Evolutionary conservation across 2,113 vertebrate genomes (phyloP).

Genomic region (Hepsetus odoe): DNA sequence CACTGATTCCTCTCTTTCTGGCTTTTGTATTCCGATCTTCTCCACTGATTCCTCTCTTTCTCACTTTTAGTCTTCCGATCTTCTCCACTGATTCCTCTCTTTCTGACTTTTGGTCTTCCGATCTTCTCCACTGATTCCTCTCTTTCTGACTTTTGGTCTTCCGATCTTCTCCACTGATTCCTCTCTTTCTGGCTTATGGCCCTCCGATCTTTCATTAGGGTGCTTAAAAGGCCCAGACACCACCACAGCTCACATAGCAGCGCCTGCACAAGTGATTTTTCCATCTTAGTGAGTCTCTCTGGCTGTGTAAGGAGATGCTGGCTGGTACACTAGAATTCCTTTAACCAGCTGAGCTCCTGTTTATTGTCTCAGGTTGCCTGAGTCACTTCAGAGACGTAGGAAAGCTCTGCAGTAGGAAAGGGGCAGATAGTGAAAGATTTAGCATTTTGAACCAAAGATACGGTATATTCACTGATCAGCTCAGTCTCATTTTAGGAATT

Average conservation of each 20-base stretch:
- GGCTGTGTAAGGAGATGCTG: slow-evolving; percentile 26
- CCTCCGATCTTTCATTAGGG: background rate
- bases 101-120: background rate
- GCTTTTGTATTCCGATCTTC: background rate
- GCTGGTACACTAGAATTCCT: slow-evolving; percentile 40
- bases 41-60: background rate
- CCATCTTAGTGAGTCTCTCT: background rate
- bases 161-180: too few species aligned
- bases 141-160: too few species aligned
- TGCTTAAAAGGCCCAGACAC: background rate
- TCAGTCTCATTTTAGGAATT: too few species aligned
- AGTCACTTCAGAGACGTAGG: background rate
- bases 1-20: background rate
- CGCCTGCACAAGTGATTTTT: slow-evolving; percentile 11
- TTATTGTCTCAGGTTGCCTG: slow-evolving; percentile 31
- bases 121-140: too few species aligned
- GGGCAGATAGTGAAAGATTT: background rate
- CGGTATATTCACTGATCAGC: background rate
- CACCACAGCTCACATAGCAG: background rate
- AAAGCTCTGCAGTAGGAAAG: background rate
- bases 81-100: background rate
- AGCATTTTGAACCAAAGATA: background rate
- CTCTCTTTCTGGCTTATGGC: too few species aligned
- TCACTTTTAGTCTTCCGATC: background rate
- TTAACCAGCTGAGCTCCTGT: slow-evolving; percentile 30